phyloP scores from a whole-genome alignment of 2,797 vertebrate genomes.

The Anguilla pacifica region DNA sequence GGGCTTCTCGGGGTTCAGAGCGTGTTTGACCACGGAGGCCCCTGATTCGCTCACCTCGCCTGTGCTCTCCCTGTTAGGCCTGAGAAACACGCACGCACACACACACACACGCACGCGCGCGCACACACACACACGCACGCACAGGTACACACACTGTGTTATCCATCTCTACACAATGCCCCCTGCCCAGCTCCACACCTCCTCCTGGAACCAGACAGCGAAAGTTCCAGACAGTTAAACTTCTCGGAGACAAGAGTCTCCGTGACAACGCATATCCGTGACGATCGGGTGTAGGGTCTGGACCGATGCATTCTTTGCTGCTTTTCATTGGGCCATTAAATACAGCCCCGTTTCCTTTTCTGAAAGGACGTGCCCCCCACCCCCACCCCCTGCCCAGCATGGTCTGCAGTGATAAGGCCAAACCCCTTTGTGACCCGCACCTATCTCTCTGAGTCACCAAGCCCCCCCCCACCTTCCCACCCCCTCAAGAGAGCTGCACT shows the following conservation, averaged over 20 bases:
- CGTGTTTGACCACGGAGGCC: slow-evolving; percentile 87
- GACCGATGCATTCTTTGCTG: background rate
- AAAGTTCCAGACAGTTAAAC: background rate
- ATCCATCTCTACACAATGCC: slow-evolving; percentile 2
- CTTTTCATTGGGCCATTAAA: slow-evolving; percentile 31
- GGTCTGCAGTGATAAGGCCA: slow-evolving; percentile 48
- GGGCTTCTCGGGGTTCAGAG: slow-evolving; percentile 89
- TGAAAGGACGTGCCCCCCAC: background rate
- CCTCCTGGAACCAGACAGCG: background rate
- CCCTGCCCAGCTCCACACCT: background rate
- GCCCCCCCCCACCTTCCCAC: slow-evolving; percentile 13
- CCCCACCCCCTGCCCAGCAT: background rate
- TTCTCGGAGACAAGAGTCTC: slow-evolving; percentile 8
- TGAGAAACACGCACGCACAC: slow-evolving; percentile 60
- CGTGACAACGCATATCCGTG: background rate
- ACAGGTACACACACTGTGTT: slow-evolving; percentile 9
- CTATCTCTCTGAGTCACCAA: slow-evolving; percentile 41
- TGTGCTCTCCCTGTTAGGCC: slow-evolving; percentile 88
- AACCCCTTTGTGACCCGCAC: slow-evolving; percentile 42
- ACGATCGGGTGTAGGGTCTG: background rate
- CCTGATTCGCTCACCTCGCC: slow-evolving; percentile 84
- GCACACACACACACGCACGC: slow-evolving; percentile 22
- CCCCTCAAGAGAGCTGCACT: background rate
- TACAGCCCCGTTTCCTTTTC: slow-evolving; percentile 10
- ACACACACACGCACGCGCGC: slow-evolving; percentile 37